Evolutionary conservation across 2,888 invertebrate species (phyloP).

Genomic region (Meghimatium bilineatum): DNA sequence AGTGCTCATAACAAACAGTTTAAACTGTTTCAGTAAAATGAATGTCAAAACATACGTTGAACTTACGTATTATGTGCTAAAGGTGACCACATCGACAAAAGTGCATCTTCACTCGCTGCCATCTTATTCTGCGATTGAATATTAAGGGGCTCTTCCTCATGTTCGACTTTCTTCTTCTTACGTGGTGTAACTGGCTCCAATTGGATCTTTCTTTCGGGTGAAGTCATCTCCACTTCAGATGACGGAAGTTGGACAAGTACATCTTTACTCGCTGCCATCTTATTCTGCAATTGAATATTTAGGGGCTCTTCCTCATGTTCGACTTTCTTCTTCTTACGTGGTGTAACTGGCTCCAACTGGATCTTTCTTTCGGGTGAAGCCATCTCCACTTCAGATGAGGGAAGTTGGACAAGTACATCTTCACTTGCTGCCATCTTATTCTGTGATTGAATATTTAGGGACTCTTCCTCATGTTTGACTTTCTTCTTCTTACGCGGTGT

Average conservation of each 20-base stretch:
- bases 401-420: not conserved
- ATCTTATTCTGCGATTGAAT: not conserved
- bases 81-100: slow-evolving; percentile 1
- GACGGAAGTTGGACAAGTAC: not conserved
- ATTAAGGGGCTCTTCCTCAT: not conserved
- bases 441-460: no score
- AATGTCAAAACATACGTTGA: not conserved
- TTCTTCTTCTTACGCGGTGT: slow-evolving; percentile 4
- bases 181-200: not conserved
- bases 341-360: not conserved
- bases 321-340: not conserved
- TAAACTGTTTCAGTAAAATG: no score
- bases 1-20: no score
- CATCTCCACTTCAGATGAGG: not conserved
- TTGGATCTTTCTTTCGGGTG: not conserved
- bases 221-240: not conserved
- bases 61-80: not conserved
- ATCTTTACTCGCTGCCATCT: no score
- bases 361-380: not conserved
- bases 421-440: no score
- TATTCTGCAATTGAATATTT: no score
- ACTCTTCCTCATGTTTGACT: no score
- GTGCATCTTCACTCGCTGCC: not conserved
- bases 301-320: no score
- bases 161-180: not conserved